Conservation (phyloP, 2,797 vertebrate genomes). For the Rhyacichthys aspro region DNA sequence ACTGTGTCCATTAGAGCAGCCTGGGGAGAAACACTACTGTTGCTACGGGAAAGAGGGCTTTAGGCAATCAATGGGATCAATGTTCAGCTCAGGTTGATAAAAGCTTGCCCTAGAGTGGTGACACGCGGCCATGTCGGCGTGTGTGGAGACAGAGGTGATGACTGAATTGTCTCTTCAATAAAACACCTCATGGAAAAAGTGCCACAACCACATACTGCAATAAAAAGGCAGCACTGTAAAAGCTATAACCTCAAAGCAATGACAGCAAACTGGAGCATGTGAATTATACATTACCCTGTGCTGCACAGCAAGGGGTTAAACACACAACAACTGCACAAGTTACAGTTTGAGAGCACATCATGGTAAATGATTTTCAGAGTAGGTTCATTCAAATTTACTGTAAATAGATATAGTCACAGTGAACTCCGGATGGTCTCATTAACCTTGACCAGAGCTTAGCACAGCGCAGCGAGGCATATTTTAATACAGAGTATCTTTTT, state of each 20-base stretch:
- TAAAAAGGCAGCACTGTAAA: slow-evolving; percentile 34
- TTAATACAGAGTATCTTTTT: slow-evolving; percentile 42
- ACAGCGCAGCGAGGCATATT: slow-evolving; percentile 23
- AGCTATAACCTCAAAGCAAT: slow-evolving; percentile 17
- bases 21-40: slow-evolving; percentile 34
- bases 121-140: slow-evolving; percentile 36
- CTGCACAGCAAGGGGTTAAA: slow-evolving; percentile 27
- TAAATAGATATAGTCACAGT: slow-evolving; percentile 22
- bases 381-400: slow-evolving; percentile 27
- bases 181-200: slow-evolving; percentile 57
- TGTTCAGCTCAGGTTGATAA: slow-evolving; percentile 68
- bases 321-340: slow-evolving; percentile 19
- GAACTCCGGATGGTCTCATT: slow-evolving; percentile 45
- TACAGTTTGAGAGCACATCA: slow-evolving; percentile 16
- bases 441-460: slow-evolving; percentile 43
- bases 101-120: slow-evolving; percentile 62
- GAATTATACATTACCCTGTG: slow-evolving; percentile 25
- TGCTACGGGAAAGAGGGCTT: slow-evolving; percentile 40
- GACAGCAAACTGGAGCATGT: slow-evolving; percentile 30
- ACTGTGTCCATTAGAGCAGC: slow-evolving; percentile 45
- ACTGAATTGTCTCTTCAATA: slow-evolving; percentile 68
- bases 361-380: slow-evolving; percentile 40
- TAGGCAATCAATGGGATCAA: slow-evolving; percentile 69
- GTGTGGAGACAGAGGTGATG: slow-evolving; percentile 49
- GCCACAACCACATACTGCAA: slow-evolving; percentile 31